phyloP scores from a whole-genome alignment of 2,797 vertebrate species.

The Artibeus jamaicensis region DNA sequence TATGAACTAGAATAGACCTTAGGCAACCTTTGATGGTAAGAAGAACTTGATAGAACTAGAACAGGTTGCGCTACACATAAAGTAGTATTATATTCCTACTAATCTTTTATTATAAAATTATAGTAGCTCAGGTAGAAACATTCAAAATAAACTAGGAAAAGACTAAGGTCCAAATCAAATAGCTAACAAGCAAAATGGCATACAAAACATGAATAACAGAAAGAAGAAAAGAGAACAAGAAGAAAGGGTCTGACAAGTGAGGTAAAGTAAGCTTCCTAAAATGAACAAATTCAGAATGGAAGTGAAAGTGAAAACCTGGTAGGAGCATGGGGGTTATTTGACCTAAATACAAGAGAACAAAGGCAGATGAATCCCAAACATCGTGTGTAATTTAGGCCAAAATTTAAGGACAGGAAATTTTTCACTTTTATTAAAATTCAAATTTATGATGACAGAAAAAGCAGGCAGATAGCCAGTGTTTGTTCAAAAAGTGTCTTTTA shows the following conservation, averaged over 20 bases:
- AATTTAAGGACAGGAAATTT: constrained; percentile 8
- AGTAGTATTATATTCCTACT: background rate
- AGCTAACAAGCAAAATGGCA: background rate
- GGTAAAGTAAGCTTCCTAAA: background rate
- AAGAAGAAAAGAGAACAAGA: background rate
- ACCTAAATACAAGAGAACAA: background rate
- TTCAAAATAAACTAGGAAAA: constrained; percentile 18
- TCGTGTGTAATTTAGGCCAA: constrained; percentile 10
- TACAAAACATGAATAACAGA: background rate
- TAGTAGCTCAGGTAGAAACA: background rate
- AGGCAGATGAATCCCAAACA: background rate
- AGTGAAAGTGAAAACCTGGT: background rate
- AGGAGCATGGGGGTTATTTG: background rate
- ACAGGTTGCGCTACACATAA: background rate
- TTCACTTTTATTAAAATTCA: constrained; percentile 16
- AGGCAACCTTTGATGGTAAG: background rate
- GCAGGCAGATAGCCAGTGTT: constrained; percentile 14
- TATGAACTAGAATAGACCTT: background rate
- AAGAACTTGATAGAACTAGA: background rate
- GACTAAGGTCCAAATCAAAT: background rate
- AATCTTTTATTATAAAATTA: background rate
- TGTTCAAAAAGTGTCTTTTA: background rate
- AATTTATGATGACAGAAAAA: background rate
- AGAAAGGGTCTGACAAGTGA: background rate
- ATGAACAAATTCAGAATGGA: background rate